A percentile compares a stretch with the other conserved stretches of the same genome.
phyloP scores from a whole-genome alignment of 2,888 invertebrate genomes.

The Pheosia gnoma region DNA sequence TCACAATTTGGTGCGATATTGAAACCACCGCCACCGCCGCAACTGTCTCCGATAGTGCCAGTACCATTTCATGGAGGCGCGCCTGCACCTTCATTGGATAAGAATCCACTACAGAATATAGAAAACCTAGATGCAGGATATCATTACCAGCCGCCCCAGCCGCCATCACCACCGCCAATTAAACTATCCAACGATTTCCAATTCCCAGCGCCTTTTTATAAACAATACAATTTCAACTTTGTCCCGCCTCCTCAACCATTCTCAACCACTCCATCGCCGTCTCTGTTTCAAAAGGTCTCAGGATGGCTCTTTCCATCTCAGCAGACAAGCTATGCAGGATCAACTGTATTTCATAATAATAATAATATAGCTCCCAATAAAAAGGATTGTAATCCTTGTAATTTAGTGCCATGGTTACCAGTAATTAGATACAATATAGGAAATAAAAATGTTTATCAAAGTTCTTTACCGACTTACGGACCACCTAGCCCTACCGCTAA shows the following conservation, averaged over 20 bases:
- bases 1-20: conserved; percentile 67
- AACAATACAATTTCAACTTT: conserved; percentile 77
- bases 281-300: conserved; percentile 84
- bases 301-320: conserved; percentile 85
- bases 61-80: conserved; percentile 71
- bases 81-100: conserved; percentile 27
- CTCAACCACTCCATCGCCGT: conserved; percentile 72
- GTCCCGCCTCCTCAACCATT: conserved; percentile 76
- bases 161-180: conserved; percentile 47
- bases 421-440: conserved; percentile 81
- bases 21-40: conserved; percentile 76
- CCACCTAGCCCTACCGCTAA: conserved; percentile 72
- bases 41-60: conserved; percentile 59
- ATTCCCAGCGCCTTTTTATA: conserved; percentile 76
- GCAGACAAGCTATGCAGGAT: conserved; percentile 56
- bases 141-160: conserved; percentile 62
- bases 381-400: conserved; percentile 90
- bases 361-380: conserved; percentile 64
- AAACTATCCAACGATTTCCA: conserved; percentile 60
- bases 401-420: conserved; percentile 92
- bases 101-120: conserved; percentile 59
- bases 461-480: conserved; percentile 67
- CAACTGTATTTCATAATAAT: conserved; percentile 45
- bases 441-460: conserved; percentile 62
- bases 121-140: conserved; percentile 57